Conservation (phyloP, 2,888 invertebrate genomes). For the Cantharis rustica region DNA sequence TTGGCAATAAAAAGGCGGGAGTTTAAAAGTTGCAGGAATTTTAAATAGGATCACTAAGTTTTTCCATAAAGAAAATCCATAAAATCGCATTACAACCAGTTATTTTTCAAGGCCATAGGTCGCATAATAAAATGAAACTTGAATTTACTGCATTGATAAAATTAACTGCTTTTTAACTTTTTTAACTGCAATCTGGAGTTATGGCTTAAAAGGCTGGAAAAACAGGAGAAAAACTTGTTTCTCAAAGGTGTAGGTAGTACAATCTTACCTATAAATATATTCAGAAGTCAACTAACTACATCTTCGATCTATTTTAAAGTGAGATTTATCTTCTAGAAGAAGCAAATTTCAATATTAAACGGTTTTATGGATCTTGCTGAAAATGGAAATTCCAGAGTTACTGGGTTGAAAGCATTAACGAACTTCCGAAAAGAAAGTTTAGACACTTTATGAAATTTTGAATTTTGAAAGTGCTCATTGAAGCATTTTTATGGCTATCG, state of each 20-base stretch:
- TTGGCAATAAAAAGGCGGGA: no score
- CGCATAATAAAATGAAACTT: not conserved
- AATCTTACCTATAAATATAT: not conserved
- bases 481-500: not conserved
- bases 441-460: not conserved
- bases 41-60: no score
- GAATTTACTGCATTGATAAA: not conserved
- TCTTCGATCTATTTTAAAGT: not conserved
- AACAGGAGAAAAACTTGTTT: not conserved
- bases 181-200: not conserved
- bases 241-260: not conserved
- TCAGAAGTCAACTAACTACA: not conserved
- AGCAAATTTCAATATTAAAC: not conserved
- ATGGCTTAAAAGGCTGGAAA: not conserved
- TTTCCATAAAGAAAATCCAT: no score
- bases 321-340: not conserved
- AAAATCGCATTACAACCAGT: not conserved
- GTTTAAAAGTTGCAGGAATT: not conserved
- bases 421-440: not conserved
- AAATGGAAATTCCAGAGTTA: not conserved
- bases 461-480: not conserved
- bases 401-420: not conserved
- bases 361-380: not conserved
- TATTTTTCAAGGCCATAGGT: not conserved
- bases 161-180: not conserved